phyloP scores from a whole-genome alignment of 2,113 vertebrate genomes.

The Sinocyclocheilus rhinocerous region DNA sequence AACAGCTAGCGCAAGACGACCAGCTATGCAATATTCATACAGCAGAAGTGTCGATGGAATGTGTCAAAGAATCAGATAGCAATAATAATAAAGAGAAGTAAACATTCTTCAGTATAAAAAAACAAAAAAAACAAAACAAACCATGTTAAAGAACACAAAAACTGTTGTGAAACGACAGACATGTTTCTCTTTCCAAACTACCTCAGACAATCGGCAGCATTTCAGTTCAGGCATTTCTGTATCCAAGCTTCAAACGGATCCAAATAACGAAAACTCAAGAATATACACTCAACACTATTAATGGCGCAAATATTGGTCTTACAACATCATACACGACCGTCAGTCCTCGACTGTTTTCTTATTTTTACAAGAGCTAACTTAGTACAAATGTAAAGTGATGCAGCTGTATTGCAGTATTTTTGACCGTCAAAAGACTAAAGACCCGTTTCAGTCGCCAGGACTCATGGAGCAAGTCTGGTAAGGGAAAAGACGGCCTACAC shows the following conservation, averaged over 20 bases:
- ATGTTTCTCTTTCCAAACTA: slow-evolving; percentile 36
- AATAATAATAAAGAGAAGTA: slow-evolving; percentile 21
- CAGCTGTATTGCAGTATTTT: slow-evolving; percentile 32
- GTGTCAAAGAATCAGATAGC: slow-evolving; percentile 1
- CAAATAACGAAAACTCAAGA: slow-evolving; percentile 18
- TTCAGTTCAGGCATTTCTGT: slow-evolving; percentile 56
- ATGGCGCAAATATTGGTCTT: slow-evolving; percentile 35
- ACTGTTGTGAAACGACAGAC: slow-evolving; percentile 5
- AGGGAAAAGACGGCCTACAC: slow-evolving; percentile 31
- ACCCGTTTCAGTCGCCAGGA: slow-evolving; percentile 55
- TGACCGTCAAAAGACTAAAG: neutral
- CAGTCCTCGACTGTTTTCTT: slow-evolving; percentile 34
- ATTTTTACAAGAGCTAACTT: slow-evolving; percentile 19
- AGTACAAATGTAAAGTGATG: slow-evolving; percentile 42
- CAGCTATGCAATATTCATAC: slow-evolving; percentile 31
- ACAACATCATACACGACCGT: slow-evolving; percentile 18
- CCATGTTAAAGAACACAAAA: neutral
- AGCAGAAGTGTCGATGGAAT: slow-evolving; percentile 23
- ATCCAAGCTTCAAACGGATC: slow-evolving; percentile 13
- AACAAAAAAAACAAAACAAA: neutral
- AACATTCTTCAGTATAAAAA: slow-evolving; percentile 23
- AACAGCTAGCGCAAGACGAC: slow-evolving; percentile 40
- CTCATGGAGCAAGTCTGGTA: slow-evolving; percentile 9
- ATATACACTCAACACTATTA: slow-evolving; percentile 19
- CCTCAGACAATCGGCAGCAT: slow-evolving; percentile 46